Evolutionary conservation across 1,140 invertebrate species (phyloP), one percentile per base, ranked within the genome.

Genomic region (Hyphantria cunea): DNA sequence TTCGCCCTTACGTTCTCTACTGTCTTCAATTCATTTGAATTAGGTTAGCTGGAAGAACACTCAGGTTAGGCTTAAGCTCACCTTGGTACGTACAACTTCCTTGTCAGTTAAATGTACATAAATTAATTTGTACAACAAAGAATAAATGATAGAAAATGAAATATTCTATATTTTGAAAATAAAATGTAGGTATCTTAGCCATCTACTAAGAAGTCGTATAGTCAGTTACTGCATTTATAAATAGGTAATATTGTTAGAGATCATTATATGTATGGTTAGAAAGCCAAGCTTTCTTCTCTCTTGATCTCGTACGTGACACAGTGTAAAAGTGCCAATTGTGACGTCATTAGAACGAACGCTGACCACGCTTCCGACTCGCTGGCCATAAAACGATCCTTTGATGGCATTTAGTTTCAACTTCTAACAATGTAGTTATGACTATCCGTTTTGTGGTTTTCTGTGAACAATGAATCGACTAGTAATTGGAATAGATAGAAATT

Each of bases 321-420:
- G 61, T 17, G 74, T 86, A 86, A 89, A 76, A 69, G 71, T 67
- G 84, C 78, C 84, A 87, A 89, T 89, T 71, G 53, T 60, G 55
- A 51, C 51, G 37, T 48, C 54, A 62, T 45, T 31, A 58, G 41
- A 25, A 56, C 33, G 47, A 60, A 65, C 61, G 79, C 83, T 89
- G 84, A 86, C 81, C 83, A 72, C 50, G 31, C 48, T 84, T 87
- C 84, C 79, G 70, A 72, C 48, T 64, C 68, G 73, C 62, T 77
- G 70, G 65, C 51, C 68, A 48, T 67, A 73, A 69, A 62, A 71
- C 53, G 41, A 69, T 66, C 72, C 82, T 89, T 86, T 87, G 78
- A 85, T 80, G 74, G 45, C 33, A 59, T 74, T 76, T 62, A 50
- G 25, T 33, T 11, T 34, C 33, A 50, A 15, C 33, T 11, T 34